Conservation (phyloP, 2,797 vertebrate species). For the Parotocinclus haroldoi region DNA sequence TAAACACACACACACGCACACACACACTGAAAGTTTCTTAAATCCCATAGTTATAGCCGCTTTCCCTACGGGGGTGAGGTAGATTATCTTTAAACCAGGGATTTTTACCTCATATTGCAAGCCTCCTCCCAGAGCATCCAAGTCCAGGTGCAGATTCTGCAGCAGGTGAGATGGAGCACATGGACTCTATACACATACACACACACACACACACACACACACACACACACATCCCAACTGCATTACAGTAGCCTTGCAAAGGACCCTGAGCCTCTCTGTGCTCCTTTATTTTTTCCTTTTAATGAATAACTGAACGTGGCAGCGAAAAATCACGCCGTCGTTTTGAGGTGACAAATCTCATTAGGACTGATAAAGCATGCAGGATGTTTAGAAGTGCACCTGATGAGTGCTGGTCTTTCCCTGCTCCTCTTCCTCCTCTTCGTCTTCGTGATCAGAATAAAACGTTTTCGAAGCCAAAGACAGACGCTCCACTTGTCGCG, state of each 20-base stretch:
- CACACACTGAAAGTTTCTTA: not conserved
- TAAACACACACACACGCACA: conserved; percentile 19
- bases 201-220: conserved; percentile 14
- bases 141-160: conserved; percentile 79
- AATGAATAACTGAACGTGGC: no score
- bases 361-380: not conserved
- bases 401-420: conserved; percentile 64
- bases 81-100: no score
- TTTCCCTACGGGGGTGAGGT: no score
- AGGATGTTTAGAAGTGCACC: conserved; percentile 40
- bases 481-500: conserved; percentile 62
- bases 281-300: no score
- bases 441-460: conserved; percentile 34
- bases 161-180: conserved; percentile 60
- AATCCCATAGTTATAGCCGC: no score
- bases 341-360: no score
- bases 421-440: conserved; percentile 56
- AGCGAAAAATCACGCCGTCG: no score
- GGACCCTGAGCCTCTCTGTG: no score
- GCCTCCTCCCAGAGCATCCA: conserved; percentile 72
- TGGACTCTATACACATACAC: conserved; percentile 56
- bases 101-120: conserved; percentile 80
- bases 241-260: no score
- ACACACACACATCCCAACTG: no score
- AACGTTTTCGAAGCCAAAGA: conserved; percentile 52